phyloP scores from a whole-genome alignment of 1,140 invertebrate genomes.

The Armadillidium nasatum region DNA sequence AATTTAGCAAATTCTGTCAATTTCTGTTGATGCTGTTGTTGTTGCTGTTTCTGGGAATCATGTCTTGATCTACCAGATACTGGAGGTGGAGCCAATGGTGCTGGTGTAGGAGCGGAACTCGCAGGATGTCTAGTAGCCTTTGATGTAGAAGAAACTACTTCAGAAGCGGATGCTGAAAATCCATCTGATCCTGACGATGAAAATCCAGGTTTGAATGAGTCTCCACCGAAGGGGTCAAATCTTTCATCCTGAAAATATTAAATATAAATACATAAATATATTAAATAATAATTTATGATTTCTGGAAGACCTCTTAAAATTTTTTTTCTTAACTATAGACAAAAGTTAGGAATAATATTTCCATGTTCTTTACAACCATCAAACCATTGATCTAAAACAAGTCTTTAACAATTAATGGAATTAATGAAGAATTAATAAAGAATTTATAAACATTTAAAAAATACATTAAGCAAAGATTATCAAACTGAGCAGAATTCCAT shows the following conservation, averaged over 20 bases:
- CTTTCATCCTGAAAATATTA: constrained; percentile 36
- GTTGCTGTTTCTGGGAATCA: constrained; percentile 35
- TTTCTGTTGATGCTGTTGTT: constrained; percentile 28
- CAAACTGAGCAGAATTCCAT: too few relatives aligned
- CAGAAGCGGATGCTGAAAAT: constrained; percentile 7
- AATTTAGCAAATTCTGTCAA: constrained; percentile 32
- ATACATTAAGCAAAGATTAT: too few relatives aligned
- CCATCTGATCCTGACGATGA: constrained; percentile 1
- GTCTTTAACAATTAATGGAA: too few relatives aligned
- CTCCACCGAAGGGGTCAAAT: constrained; percentile 42
- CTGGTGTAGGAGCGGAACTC: constrained; percentile 41
- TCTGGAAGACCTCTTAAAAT: too few relatives aligned
- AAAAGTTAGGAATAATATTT: too few relatives aligned
- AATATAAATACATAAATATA: too few relatives aligned
- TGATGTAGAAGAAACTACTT: constrained; percentile 22
- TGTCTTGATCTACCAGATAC: constrained; percentile 44
- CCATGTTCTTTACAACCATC: too few relatives aligned
- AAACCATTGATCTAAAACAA: too few relatives aligned
- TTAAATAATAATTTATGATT: too few relatives aligned
- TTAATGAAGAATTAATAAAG: too few relatives aligned
- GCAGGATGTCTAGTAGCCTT: constrained; percentile 36
- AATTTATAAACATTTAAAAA: too few relatives aligned
- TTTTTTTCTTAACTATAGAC: too few relatives aligned
- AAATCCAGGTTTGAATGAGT: constrained; percentile 39
- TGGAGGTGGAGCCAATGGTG: constrained; percentile 41